These are phyloP conservation scores for Desmophyllum pertusum DNA, from an alignment of 92 coral and sea anemone genomes.

Conservation along the genomic window DNA sequence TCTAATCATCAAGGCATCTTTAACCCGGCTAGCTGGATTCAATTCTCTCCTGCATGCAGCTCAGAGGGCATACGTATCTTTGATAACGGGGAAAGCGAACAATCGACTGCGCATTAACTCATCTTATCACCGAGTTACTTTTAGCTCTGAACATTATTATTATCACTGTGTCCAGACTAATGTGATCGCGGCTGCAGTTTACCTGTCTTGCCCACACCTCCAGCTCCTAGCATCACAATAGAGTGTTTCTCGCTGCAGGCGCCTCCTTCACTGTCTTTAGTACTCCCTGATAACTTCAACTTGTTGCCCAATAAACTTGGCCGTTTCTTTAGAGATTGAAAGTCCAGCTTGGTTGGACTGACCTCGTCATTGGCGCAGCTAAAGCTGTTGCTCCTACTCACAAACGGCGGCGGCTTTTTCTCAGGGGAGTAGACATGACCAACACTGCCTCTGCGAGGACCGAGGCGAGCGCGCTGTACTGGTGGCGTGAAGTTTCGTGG, in stretches of 20 bases:
- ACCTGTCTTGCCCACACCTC: conserved; percentile 98
- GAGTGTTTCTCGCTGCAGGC: conserved; percentile 73
- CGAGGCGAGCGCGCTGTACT: conserved; percentile 10
- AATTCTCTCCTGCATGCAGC: not conserved
- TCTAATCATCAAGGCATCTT: not conserved
- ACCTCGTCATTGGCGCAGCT: conserved; percentile 11
- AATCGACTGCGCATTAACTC: too few relatives aligned
- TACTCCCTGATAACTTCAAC: conserved; percentile 37
- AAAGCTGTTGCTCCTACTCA: conserved; percentile 29
- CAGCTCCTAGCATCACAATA: conserved; percentile 86
- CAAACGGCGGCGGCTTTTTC: conserved; percentile 3
- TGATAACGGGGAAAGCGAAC: not conserved
- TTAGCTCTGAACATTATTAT: not conserved
- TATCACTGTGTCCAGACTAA: not conserved
- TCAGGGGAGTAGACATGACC: conserved; percentile 16
- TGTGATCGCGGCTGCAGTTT: not conserved
- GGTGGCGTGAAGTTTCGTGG: conserved; percentile 40
- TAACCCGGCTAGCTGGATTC: not conserved
- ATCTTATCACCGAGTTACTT: not conserved
- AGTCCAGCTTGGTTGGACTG: conserved; percentile 34
- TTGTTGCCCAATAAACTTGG: conserved; percentile 57
- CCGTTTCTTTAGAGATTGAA: conserved; percentile 46
- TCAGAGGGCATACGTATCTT: not conserved
- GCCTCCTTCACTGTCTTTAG: conserved; percentile 44
- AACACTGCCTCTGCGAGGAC: conserved; percentile 31